phyloP scores from a whole-genome alignment of 2,797 vertebrate species.

The Chromis chromis region DNA sequence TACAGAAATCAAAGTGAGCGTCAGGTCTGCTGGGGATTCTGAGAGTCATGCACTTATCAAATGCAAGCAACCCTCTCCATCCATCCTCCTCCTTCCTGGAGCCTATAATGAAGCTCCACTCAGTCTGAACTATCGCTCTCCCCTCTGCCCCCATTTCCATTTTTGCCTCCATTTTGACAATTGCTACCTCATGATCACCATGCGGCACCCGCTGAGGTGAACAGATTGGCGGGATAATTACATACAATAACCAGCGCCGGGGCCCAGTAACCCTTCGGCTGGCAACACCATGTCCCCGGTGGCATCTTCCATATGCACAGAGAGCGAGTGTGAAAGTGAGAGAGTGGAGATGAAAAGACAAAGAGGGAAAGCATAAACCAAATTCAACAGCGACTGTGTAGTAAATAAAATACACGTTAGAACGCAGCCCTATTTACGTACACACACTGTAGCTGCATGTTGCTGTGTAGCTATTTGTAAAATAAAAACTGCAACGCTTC shows the following conservation, averaged over 20 bases:
- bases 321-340: constrained; percentile 2
- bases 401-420: background rate
- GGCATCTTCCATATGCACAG: constrained; percentile 94
- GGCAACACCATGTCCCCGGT: constrained; percentile 91
- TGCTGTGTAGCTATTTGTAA: background rate
- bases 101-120: constrained; percentile 68
- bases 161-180: constrained; percentile 87
- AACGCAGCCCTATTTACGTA: background rate
- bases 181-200: constrained; percentile 95
- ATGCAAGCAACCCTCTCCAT: constrained; percentile 70
- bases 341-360: background rate
- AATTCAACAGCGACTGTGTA: constrained; percentile 2
- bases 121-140: constrained; percentile 72
- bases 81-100: constrained; percentile 40
- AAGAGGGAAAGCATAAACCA: constrained; percentile 6
- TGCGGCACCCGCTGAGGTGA: constrained; percentile 94
- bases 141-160: constrained; percentile 46
- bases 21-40: constrained; percentile 22
- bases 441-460: background rate
- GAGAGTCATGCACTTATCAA: constrained; percentile 65
- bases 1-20: constrained; percentile 10
- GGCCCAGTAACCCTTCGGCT: constrained; percentile 95
- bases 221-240: constrained; percentile 99
- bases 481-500: too few species aligned
- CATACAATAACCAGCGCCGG: constrained; percentile 94